Evolutionary conservation across 2,113 vertebrate genomes (phyloP), one percentile per base, ranked within the genome.

Genomic region (Apus apus): DNA sequence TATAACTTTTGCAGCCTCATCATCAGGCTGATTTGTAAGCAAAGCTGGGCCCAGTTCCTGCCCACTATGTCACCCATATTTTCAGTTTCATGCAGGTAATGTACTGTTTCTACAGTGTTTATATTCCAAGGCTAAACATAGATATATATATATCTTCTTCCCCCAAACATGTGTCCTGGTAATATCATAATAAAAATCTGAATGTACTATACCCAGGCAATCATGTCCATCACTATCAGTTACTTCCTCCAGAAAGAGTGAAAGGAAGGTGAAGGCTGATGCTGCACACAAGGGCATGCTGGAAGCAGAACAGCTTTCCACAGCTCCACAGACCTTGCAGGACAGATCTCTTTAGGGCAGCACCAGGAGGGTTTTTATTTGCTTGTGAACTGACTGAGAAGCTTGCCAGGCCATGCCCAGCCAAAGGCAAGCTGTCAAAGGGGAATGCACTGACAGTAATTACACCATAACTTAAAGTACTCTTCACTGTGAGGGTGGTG

Each of bases 21-120:
- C 84, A 97, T 94, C 90, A 92, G 58, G 94, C 96, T 97, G 95
- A 97, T 94, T 97, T 97, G 87, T 97, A 95, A 97, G 83, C 93
- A 97, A 97, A 96, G 94, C 96, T 80, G 75, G 87, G 90, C 90
- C 91, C 57, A 90, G 66, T 72, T 94, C 92, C 93, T 80, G 66
- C 90, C 89, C 71, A 43, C 93, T 61, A 13, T 88, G 91, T 91
- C 94, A 94, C 86, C 96, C 81, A 60, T 92, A 93, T 87, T 96
- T 94, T 90, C 94, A 77, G 70, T 85, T 96, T 95, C 95, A 89
- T 97, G 93, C 93, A 93, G 92, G 89, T 92, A 95, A 97, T 97
- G 95, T 81, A 94, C 92, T 91, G 73, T 95, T 96, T 87, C 74
- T 66, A 71, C 70, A 46, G 36, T 74, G 94, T 76, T 92, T 66